These are phyloP conservation scores for Chauna torquata DNA, from an alignment of 2,113 vertebrate genomes.

Conservation along the genomic window DNA sequence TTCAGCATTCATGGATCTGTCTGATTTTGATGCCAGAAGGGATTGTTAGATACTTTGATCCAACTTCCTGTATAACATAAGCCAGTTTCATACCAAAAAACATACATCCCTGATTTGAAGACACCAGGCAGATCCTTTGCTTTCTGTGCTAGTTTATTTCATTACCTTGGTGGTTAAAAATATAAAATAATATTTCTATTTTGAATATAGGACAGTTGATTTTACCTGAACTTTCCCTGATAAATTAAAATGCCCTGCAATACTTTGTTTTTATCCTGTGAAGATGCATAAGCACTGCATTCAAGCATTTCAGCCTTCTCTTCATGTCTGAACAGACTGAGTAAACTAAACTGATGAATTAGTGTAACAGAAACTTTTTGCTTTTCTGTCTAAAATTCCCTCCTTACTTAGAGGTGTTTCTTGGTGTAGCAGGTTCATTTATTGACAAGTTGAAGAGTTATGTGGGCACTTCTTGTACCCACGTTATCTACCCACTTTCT, in stretches of 20 bases:
- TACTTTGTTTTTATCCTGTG: background rate
- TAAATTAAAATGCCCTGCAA: background rate
- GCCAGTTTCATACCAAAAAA: background rate
- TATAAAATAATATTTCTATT: background rate
- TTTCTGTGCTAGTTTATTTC: background rate
- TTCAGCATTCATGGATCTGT: background rate
- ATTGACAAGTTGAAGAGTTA: background rate
- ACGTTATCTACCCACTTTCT: background rate
- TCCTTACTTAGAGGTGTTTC: background rate
- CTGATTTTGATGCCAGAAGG: background rate
- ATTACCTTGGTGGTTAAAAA: background rate
- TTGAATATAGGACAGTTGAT: background rate
- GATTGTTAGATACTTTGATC: background rate
- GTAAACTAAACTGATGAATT: background rate
- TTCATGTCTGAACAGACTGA: background rate
- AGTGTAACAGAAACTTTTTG: background rate
- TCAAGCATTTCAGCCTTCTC: background rate
- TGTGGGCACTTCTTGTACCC: background rate
- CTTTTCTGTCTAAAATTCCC: background rate
- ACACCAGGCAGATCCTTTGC: background rate
- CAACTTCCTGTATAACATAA: background rate
- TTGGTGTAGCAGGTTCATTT: background rate
- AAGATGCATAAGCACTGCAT: background rate
- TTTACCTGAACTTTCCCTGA: background rate
- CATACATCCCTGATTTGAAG: background rate